Base-by-base conservation (phyloP, 1,140 invertebrate species). In the Oedothorax gibbosus region DNA sequence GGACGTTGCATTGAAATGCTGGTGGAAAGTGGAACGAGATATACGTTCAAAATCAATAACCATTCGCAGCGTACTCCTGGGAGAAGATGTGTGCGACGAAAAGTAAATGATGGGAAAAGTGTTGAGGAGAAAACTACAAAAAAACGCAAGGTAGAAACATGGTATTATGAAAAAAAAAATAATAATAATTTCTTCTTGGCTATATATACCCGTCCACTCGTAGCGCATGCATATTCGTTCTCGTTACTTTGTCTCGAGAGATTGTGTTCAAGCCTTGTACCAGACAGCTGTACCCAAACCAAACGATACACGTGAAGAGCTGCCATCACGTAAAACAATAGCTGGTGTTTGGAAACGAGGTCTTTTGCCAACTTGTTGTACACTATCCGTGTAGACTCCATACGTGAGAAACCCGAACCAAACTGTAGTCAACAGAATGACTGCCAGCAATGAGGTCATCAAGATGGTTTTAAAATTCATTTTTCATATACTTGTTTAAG, bases 41-140 rank as follows among this genome's bases (percentile, higher is more conserved):
- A 77, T 18, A 21, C 73, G 4, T 77, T 77, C 53, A 6, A 62
- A 11, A 77, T 77, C 50, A 77, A 77, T 18, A 57, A 77, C 20
- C 57, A 77, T 57, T 75, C 64, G 57, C 35, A 35, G 35, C 35
- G 35, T 35, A 35, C 35, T 35, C 35, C 35, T 35, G 35, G 35
- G 35, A 35, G 35, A 35, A 35, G 35, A 35, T 35, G 2, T 35
- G 35, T 35, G 35, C 35, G 35, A 35, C 35, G 35, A 35, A 35
- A 35, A 35, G 35, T 35, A 35, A 35, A 35, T 35, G 35, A 35
- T 35, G 35, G 21, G 18, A 35, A 35, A 35, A 35, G 35, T 35
- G 35, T 35, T 35, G 35, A 35, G 35, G 5, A 35, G 35, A 35
- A 35, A 5, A 35, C 35, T 35, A 35, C 35, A 35, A 35, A 35